Conservation (phyloP, 2,113 vertebrate species). For the Ophthalmotilapia sp. region DNA sequence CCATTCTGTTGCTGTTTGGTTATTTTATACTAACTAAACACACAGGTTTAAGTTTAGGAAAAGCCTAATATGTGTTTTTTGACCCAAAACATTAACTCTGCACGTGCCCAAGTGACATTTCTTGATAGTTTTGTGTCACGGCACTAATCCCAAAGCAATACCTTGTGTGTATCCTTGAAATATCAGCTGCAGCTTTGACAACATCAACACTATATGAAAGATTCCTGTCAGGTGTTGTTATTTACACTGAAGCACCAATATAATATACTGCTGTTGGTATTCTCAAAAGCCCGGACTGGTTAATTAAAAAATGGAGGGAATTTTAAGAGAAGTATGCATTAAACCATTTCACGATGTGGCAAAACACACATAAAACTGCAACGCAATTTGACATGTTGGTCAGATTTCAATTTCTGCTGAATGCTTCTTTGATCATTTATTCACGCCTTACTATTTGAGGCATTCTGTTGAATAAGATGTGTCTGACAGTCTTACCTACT, state of each 20-base stretch:
- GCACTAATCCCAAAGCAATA: not conserved
- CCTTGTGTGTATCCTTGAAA: not conserved
- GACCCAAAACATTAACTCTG: not conserved
- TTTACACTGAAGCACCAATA: not conserved
- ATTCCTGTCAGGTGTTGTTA: not conserved
- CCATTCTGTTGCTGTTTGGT: not conserved
- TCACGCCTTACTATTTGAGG: not conserved
- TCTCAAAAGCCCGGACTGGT: not conserved
- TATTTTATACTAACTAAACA: not conserved
- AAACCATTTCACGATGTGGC: not conserved
- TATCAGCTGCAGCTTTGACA: not conserved
- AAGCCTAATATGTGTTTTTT: not conserved
- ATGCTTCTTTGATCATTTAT: not conserved
- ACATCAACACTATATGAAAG: not conserved
- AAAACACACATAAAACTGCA: not conserved
- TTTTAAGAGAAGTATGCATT: not conserved
- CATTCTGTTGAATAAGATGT: accelerated
- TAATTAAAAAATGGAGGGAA: not conserved
- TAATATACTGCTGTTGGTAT: not conserved
- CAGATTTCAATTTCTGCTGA: not conserved
- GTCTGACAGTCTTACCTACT: not conserved
- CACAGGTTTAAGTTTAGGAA: not conserved
- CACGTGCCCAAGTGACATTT: not conserved
- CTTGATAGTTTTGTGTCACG: not conserved
- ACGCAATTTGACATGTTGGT: not conserved